phyloP scores from a whole-genome alignment of 2,113 vertebrate species.

The Arothron firmamentum region DNA sequence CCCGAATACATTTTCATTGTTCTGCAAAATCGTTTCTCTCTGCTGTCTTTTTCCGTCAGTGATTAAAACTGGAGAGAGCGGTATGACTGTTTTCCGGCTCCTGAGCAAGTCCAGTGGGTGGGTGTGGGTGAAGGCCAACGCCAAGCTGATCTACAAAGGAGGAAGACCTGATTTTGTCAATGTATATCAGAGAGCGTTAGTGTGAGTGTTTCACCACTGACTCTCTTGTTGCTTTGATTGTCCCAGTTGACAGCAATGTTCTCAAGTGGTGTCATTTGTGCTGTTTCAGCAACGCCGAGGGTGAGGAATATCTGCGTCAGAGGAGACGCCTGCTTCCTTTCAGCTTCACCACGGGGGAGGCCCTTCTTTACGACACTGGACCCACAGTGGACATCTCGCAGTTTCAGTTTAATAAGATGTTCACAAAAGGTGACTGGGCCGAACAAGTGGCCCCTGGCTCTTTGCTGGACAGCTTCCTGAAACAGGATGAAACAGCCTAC shows the following conservation, averaged over 20 bases:
- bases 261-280: neutral
- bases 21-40: neutral
- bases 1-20: too few relatives aligned
- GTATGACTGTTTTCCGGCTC: conserved; percentile 75
- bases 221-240: neutral
- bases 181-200: conserved; percentile 69
- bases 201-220: conserved; percentile 65
- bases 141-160: conserved; percentile 76
- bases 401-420: conserved; percentile 50
- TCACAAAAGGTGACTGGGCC: neutral
- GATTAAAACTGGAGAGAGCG: conserved; percentile 80
- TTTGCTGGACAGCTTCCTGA: conserved; percentile 73
- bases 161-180: conserved; percentile 80
- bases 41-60: conserved; percentile 57
- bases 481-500: conserved; percentile 70
- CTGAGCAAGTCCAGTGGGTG: conserved; percentile 75
- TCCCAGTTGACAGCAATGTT: neutral
- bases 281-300: conserved; percentile 74
- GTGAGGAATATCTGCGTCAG: conserved; percentile 77
- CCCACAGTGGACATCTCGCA: conserved; percentile 55
- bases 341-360: conserved; percentile 76
- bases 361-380: conserved; percentile 67
- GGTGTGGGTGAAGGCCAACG: conserved; percentile 83
- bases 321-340: conserved; percentile 77
- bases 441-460: conserved; percentile 44